Evolutionary conservation across 2,113 vertebrate genomes (phyloP).

Genomic region (Excalfactoria chinensis): DNA sequence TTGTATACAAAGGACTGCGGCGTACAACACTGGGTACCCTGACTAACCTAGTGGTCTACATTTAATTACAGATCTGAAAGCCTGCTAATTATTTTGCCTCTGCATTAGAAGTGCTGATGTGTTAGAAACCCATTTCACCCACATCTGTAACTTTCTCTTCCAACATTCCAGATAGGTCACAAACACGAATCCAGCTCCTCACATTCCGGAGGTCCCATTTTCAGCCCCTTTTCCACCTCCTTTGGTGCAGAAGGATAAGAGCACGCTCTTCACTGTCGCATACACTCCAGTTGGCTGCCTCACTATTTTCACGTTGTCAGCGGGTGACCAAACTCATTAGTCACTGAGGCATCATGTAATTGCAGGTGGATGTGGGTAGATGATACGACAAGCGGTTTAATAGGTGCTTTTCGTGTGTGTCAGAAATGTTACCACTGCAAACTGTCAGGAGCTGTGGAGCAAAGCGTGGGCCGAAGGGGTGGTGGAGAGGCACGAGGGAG

Average conservation of each 20-base stretch:
- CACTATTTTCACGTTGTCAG: background rate
- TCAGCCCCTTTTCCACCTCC: background rate
- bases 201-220: background rate
- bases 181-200: background rate
- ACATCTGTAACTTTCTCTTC: background rate
- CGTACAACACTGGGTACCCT: background rate
- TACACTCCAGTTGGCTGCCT: background rate
- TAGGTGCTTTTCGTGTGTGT: background rate
- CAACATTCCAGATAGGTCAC: background rate
- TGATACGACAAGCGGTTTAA: background rate
- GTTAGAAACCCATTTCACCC: background rate
- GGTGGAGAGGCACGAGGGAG: background rate
- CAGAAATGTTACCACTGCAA: background rate
- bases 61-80: background rate
- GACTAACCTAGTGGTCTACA: background rate
- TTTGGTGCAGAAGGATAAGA: background rate
- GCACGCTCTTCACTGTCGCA: accelerated
- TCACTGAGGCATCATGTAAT: background rate
- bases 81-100: background rate
- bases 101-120: background rate
- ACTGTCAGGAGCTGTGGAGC: background rate
- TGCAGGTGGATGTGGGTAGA: background rate
- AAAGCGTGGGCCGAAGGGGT: background rate
- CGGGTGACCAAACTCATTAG: background rate
- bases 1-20: background rate